Evolutionary conservation across 2,888 invertebrate genomes (phyloP).

Genomic region (Corbicula japonica): DNA sequence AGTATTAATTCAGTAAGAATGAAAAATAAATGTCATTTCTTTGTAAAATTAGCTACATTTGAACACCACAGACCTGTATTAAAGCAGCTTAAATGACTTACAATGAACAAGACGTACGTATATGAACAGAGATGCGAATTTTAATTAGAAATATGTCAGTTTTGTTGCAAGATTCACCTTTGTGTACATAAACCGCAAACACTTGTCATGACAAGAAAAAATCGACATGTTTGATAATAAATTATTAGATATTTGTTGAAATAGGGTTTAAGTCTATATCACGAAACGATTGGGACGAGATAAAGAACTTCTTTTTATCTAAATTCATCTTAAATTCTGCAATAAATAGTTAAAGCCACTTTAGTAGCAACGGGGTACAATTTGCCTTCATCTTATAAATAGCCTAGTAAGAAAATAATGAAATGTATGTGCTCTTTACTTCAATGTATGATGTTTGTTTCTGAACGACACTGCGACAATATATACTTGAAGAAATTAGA

Average conservation of each 20-base stretch:
- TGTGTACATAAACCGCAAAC: constrained; percentile 16
- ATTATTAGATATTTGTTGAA: constrained; percentile 38
- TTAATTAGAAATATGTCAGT: neutral
- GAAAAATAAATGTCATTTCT: too few species aligned
- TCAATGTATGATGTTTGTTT: too few species aligned
- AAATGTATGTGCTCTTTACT: too few species aligned
- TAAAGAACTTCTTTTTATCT: neutral
- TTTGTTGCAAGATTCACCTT: neutral
- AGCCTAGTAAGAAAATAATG: too few species aligned
- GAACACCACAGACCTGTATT: too few species aligned
- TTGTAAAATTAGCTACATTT: too few species aligned
- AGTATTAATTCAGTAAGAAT: too few species aligned
- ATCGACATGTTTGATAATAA: constrained; percentile 26
- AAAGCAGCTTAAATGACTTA: too few species aligned
- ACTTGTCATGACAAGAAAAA: constrained; percentile 28
- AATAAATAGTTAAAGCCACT: neutral
- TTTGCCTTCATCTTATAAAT: too few species aligned
- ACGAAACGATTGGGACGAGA: neutral
- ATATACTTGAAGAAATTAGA: too few species aligned
- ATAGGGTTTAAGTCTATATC: constrained; percentile 36
- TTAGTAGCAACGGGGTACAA: neutral
- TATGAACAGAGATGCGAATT: constrained; percentile 7
- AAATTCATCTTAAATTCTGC: constrained; percentile 1
- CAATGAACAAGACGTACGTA: too few species aligned
- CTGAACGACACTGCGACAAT: too few species aligned